Base-by-base conservation (phyloP, 2,888 invertebrate genomes). In the Drosophila mettleri region DNA sequence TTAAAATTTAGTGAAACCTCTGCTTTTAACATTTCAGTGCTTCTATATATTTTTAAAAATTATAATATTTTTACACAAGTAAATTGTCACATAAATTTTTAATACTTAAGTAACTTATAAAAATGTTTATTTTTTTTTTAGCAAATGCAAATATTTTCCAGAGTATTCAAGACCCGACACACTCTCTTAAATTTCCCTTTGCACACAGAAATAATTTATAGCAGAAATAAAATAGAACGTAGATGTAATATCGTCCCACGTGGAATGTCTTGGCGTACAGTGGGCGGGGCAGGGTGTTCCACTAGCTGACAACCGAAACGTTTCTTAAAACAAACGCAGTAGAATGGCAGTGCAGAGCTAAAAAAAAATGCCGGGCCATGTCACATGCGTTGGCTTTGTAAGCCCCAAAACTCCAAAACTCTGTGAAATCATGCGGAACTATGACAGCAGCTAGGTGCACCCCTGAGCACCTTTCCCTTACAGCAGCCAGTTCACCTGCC, bases 251-350 rank as follows among this genome's bases (percentile, higher is more conserved):
- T 59, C 41, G 24, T 14, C 55, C 29, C 6, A n/a, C 8, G 46
- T 31, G 4, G 14, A 48, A 20, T 31, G 46, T 31, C 46, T 31
- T 29, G 16, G 18, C 46, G 20, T 8, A 31, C 27, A 14, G 20
- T 31, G 46, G 18, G 22, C 6, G 16, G 4, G 3, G 27, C 3
- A 10, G 45, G 9, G 27, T 38, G 38, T 12, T 18, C 31, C 16
- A 46, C 74, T 79, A 72, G 66, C 86, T 87, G 86, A 87, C 79
- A 85, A 76, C 83, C 86, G 71, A 87, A 83, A 85, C 86, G 88
- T 72, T 76, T 72, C 83, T 76, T 81, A 66, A 78, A 87, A 81
- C 78, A 71, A 79, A 87, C 77, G 80, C 78, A 58, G 54, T 27
- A 54, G 77, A 75, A 61, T 55, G 54, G 24, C 77, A 63, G 45